phyloP scores from a whole-genome alignment of 2,888 invertebrate species.

The Agrilus mali region DNA sequence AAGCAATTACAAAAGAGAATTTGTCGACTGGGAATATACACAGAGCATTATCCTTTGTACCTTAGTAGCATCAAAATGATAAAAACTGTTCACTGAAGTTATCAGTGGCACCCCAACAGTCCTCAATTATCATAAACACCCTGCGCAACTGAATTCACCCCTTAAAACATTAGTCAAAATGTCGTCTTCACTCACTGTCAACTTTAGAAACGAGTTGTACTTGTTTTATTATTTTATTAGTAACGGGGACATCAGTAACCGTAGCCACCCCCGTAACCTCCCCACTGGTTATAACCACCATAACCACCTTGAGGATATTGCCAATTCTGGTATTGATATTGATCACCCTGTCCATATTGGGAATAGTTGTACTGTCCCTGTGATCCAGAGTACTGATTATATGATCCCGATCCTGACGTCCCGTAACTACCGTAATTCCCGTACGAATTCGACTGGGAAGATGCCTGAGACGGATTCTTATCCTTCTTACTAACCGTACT shows the following conservation, averaged over 20 bases:
- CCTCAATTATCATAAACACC: too few species aligned
- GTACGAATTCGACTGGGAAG: slow-evolving; percentile 26
- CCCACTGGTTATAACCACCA: slow-evolving; percentile 46
- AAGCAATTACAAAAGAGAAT: too few species aligned
- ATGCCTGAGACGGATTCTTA: slow-evolving; percentile 27
- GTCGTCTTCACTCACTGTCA: too few species aligned
- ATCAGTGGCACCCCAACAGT: too few species aligned
- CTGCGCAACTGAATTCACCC: too few species aligned
- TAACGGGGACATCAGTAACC: slow-evolving; percentile 19
- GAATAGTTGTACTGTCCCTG: slow-evolving; percentile 41
- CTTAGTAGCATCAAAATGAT: too few species aligned
- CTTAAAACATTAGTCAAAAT: too few species aligned
- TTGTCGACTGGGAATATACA: too few species aligned
- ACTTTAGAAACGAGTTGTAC: too few species aligned
- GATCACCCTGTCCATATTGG: slow-evolving; percentile 40
- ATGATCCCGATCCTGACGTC: slow-evolving; percentile 29
- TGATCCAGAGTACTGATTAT: slow-evolving; percentile 30
- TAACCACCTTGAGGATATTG: slow-evolving; percentile 43
- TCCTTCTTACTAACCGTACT: slow-evolving; percentile 27
- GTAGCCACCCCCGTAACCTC: slow-evolving; percentile 39
- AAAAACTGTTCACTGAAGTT: too few species aligned
- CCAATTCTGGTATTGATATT: slow-evolving; percentile 48
- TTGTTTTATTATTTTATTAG: too few species aligned
- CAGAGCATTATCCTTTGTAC: too few species aligned
- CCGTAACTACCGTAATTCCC: slow-evolving; percentile 29